Evolutionary conservation across 2,797 vertebrate genomes (phyloP).

Genomic region (Tapirus indicus): DNA sequence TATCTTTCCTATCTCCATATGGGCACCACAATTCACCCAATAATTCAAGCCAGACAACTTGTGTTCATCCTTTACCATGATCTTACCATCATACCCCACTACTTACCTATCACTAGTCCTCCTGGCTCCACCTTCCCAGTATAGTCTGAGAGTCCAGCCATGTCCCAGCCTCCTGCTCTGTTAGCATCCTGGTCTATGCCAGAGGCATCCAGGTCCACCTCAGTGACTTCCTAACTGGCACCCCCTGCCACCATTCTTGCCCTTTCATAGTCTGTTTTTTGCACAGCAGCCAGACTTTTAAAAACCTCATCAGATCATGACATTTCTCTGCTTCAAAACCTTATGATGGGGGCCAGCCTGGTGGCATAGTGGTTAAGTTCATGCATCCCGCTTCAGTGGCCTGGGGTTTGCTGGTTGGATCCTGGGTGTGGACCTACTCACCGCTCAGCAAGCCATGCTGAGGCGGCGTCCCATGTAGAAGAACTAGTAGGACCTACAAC

Average conservation of each 20-base stretch:
- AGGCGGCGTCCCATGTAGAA: too few relatives aligned
- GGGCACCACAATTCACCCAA: not conserved
- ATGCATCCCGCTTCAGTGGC: too few relatives aligned
- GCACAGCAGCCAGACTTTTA: not conserved
- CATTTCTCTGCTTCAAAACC: slow-evolving; percentile 15
- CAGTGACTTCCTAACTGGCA: not conserved
- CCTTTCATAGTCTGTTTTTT: not conserved
- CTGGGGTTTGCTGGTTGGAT: too few relatives aligned
- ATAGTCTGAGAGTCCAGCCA: not conserved
- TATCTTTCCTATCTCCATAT: not conserved
- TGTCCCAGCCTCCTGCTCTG: not conserved
- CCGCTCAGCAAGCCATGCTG: too few relatives aligned
- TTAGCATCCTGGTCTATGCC: not conserved
- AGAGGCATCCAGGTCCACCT: not conserved
- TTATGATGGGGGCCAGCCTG: not conserved
- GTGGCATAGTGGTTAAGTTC: too few relatives aligned
- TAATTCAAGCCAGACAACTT: not conserved
- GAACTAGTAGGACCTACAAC: too few relatives aligned
- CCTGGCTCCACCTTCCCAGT: not conserved
- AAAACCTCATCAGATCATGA: not conserved
- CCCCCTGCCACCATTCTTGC: not conserved
- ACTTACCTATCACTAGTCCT: not conserved
- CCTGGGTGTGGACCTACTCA: too few relatives aligned
- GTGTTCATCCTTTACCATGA: not conserved
- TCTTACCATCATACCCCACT: not conserved